phyloP scores from a whole-genome alignment of 2,797 vertebrate species.

The Sebastes iracundus region DNA sequence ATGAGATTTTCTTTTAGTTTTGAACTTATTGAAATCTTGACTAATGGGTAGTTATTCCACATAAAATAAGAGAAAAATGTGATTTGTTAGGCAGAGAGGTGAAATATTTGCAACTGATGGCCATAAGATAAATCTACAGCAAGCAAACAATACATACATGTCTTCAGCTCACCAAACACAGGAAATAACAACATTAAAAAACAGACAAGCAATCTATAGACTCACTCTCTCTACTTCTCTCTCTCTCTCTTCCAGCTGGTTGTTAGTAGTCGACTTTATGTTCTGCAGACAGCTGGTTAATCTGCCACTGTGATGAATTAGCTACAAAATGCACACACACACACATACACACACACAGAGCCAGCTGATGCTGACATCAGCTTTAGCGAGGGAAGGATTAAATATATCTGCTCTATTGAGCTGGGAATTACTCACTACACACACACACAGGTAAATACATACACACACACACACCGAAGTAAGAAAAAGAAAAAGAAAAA shows the following conservation, averaged over 20 bases:
- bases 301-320: conserved; percentile 66
- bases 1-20: not conserved
- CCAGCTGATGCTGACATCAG: conserved; percentile 73
- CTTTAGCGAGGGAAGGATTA: conserved; percentile 62
- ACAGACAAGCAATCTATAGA: not conserved
- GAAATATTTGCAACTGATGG: not conserved
- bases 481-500: conserved; percentile 46
- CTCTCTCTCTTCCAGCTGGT: conserved; percentile 39
- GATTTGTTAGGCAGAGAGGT: not conserved
- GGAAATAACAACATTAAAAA: not conserved
- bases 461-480: not conserved
- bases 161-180: not conserved
- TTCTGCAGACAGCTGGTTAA: conserved; percentile 66
- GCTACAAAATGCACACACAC: conserved; percentile 41
- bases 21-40: not conserved
- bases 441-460: not conserved
- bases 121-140: not conserved
- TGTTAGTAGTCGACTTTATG: conserved; percentile 45
- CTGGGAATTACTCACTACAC: conserved; percentile 60
- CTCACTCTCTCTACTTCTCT: not conserved
- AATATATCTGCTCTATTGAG: conserved; percentile 73
- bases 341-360: conserved; percentile 16
- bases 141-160: not conserved
- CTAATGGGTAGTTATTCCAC: not conserved
- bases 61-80: too few species aligned